A percentile compares a stretch with the other conserved stretches of the same genome.
phyloP scores from a whole-genome alignment of 2,113 vertebrate species.

The Mus musculus region DNA sequence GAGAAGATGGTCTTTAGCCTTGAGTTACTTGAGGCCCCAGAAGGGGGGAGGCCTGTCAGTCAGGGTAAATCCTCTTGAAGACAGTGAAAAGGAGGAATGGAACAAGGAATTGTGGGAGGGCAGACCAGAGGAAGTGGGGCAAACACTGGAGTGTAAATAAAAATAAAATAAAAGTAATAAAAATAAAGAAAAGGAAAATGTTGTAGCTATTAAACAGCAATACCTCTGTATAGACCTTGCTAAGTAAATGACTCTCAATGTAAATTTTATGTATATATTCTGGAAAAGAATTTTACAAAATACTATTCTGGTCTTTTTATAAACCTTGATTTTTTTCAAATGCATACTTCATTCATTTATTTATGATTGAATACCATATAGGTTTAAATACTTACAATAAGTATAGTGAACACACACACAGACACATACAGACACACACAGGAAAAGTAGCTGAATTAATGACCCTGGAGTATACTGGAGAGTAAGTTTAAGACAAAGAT shows the following conservation, averaged over 20 bases:
- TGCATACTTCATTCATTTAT: not conserved
- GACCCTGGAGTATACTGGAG: not conserved
- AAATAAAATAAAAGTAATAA: too few relatives aligned
- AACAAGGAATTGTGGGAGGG: too few relatives aligned
- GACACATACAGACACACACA: not conserved
- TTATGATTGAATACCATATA: not conserved
- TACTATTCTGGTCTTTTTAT: not conserved
- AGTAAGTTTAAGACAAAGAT: not conserved
- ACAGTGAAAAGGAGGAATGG: too few relatives aligned
- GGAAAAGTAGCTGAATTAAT: not conserved
- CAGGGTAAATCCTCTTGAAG: too few relatives aligned
- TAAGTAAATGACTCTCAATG: not conserved
- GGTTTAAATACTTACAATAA: not conserved
- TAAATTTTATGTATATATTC: not conserved
- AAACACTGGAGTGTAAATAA: too few relatives aligned
- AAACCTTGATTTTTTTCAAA: not conserved
- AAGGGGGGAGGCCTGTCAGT: too few relatives aligned
- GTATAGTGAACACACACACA: not conserved
- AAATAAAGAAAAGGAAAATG: too few relatives aligned
- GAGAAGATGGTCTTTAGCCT: too few relatives aligned
- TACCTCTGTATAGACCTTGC: not conserved
- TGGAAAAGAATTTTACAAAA: not conserved
- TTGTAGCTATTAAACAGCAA: not conserved
- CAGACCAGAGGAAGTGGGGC: too few relatives aligned
- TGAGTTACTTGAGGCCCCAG: too few relatives aligned